Evolutionary conservation across 2,797 vertebrate species (phyloP).

Genomic region (Geotrypetes seraphini): DNA sequence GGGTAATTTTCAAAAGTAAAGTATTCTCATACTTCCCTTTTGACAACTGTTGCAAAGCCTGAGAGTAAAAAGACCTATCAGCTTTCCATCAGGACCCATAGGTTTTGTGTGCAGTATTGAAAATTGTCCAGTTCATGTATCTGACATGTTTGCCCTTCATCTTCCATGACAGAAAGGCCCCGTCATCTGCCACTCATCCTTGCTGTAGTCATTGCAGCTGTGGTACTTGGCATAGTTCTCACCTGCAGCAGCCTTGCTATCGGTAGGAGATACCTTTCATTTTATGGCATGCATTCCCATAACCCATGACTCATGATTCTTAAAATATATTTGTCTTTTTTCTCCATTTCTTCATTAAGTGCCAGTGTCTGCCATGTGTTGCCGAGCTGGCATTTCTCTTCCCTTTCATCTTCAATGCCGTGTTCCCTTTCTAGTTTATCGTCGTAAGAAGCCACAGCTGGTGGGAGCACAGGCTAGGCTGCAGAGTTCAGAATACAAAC

Average conservation of each 20-base stretch:
- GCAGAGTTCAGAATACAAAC: constrained; percentile 79
- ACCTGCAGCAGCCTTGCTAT: constrained; percentile 72
- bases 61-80: too few relatives aligned
- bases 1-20: too few relatives aligned
- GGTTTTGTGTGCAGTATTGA: too few relatives aligned
- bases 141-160: constrained; percentile 13
- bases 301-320: constrained; percentile 59
- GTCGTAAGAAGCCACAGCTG: constrained; percentile 73
- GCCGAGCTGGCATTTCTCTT: background rate
- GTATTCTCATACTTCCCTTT: too few relatives aligned
- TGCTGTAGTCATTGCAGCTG: constrained; percentile 63
- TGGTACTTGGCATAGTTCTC: constrained; percentile 63
- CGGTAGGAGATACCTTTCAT: constrained; percentile 67
- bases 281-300: constrained; percentile 46
- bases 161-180: constrained; percentile 51
- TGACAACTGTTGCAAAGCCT: too few relatives aligned
- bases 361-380: background rate
- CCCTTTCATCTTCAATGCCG: background rate
- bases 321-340: constrained; percentile 34
- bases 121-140: background rate
- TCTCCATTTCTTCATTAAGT: background rate
- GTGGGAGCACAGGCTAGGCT: constrained; percentile 63
- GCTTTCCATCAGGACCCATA: too few relatives aligned
- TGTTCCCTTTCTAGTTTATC: constrained; percentile 62
- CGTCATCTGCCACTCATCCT: constrained; percentile 65